Percentiles rank a stretch among this genome's conserved stretches.
Conservation (phyloP, 2,113 vertebrate species). For the Siniperca chuatsi region DNA sequence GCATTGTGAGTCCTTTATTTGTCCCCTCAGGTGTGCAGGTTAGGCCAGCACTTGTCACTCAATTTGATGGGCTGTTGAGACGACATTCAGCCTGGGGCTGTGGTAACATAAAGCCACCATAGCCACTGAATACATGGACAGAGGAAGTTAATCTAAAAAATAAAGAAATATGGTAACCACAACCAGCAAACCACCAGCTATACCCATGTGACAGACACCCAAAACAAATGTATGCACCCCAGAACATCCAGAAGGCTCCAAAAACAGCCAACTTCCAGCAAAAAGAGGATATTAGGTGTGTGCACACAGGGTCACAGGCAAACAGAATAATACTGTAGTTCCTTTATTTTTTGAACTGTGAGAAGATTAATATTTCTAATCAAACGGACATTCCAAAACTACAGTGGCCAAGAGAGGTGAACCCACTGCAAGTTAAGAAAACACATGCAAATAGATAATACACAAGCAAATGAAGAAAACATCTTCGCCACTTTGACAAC, state of each 20-base stretch:
- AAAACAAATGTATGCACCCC: neutral
- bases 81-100: conserved; percentile 64
- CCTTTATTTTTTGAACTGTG: no score
- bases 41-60: conserved; percentile 70
- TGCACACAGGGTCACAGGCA: neutral
- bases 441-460: neutral
- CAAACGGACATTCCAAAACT: neutral
- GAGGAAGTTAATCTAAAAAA: conserved; percentile 22
- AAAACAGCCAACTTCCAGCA: conserved; percentile 8
- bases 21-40: conserved; percentile 61
- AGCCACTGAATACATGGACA: conserved; percentile 31
- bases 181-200: neutral
- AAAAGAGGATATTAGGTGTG: neutral
- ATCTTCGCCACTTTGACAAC: no score
- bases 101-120: conserved; percentile 39
- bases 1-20: conserved; percentile 59
- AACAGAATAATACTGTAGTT: neutral
- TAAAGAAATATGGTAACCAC: conserved; percentile 6
- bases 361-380: no score
- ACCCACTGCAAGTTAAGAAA: neutral
- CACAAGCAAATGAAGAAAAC: neutral
- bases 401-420: neutral
- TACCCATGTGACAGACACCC: neutral
- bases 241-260: conserved; percentile 13
- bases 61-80: conserved; percentile 67